Base-by-base conservation (phyloP, 1,140 invertebrate species). In the Archegozetes longisetosus region DNA sequence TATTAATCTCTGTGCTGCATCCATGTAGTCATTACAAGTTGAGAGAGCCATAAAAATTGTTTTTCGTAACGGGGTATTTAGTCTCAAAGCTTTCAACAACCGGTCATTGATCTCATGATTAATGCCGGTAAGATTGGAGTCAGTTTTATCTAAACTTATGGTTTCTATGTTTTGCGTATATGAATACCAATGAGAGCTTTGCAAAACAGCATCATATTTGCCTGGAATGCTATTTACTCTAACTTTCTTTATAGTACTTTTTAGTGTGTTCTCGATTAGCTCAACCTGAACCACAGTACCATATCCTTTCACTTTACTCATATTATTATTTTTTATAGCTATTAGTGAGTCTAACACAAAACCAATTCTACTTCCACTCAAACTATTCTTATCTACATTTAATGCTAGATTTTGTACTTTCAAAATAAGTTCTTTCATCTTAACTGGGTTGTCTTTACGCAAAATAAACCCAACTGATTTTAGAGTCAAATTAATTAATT, bases 251-350 rank as follows among this genome's bases (percentile, higher is more conserved):
- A 60, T 47, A 1, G 25, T 28, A 46, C 27, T 46, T 29, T 63
- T 63, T 13, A 63, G 14, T 25, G 46, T 61, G 1, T 23, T 25
- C 25, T 61, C 26, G n/a, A 62, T 59, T 2, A 60, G 20, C 17
- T 62, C 56, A 24, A 22, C 24, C 47, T 24, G 12, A 20, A 25
- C 51, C 9, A 62, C 58, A 13, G 52, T 26, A 22, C 27, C 49
- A 28, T 27, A 24, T 46, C 24, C 51, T 27, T 59, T 62, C 2
- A 62, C 3, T 51, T 62, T 62, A 1, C 23, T 2, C 23, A 62
- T n/a, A 47, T 62, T 62, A 46, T 64, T 64, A 29, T 64, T 64
- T n/a, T 63, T 62, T 1, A 64, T 63, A 2, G 61, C 61, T 23
- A 25, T 49, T 24, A 64, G 49, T 4, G 61, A 53, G 23, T 64